Evolutionary conservation across 2,797 vertebrate genomes (phyloP).

Genomic region (Melanotaenia parkinsoni): DNA sequence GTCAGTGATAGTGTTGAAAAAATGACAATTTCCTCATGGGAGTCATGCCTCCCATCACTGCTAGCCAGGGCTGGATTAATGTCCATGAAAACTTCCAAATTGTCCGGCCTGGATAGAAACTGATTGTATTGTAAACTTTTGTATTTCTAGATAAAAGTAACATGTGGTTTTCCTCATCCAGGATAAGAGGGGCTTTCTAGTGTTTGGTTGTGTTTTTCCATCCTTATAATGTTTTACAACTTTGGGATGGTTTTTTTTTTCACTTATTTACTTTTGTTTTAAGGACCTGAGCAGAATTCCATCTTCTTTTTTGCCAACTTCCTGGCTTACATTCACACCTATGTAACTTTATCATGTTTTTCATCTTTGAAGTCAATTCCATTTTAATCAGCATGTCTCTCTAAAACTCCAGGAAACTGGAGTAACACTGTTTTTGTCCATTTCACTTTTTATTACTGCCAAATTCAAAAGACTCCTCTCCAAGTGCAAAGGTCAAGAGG

Average conservation of each 20-base stretch:
- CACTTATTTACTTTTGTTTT: neutral
- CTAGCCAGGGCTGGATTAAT: neutral
- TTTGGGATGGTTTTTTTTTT: neutral
- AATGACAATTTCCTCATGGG: too few relatives aligned
- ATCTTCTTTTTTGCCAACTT: neutral
- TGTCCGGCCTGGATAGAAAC: too few relatives aligned
- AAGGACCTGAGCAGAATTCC: neutral
- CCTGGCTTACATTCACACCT: neutral
- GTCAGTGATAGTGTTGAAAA: too few relatives aligned
- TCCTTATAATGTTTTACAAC: too few relatives aligned
- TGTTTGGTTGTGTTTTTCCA: neutral
- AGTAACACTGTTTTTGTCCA: neutral
- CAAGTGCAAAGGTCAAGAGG: constrained; percentile 15
- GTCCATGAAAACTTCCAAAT: too few relatives aligned
- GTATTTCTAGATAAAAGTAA: neutral
- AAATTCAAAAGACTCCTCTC: neutral
- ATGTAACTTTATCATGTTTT: constrained; percentile 2
- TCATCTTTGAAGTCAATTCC: constrained; percentile 12
- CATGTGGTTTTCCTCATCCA: neutral
- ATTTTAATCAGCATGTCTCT: constrained; percentile 7
- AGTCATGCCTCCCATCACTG: neutral
- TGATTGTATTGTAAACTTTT: neutral
- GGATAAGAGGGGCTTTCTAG: neutral
- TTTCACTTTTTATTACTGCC: constrained; percentile 10
- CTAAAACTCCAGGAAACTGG: neutral